These are phyloP conservation scores for Megaceryle maxima DNA, from an alignment of 2,113 vertebrate genomes.

Conservation along the genomic window DNA sequence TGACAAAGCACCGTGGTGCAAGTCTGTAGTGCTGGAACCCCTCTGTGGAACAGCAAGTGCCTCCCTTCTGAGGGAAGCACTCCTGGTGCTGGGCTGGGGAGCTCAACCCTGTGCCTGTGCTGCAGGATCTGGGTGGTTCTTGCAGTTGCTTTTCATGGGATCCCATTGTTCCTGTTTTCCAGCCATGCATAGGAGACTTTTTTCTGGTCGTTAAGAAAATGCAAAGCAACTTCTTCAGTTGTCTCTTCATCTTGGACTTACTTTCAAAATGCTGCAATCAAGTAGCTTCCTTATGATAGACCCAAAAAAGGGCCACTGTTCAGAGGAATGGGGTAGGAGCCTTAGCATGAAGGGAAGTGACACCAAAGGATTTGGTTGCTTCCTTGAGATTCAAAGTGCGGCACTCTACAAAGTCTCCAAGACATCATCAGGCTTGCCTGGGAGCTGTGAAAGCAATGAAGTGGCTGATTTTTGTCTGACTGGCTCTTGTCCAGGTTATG, in stretches of 20 bases:
- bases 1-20: background rate
- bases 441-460: background rate
- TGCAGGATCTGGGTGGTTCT: background rate
- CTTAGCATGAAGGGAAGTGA: background rate
- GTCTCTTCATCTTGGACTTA: background rate
- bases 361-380: background rate
- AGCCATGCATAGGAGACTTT: background rate
- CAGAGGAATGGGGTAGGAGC: background rate
- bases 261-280: background rate
- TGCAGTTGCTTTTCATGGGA: background rate
- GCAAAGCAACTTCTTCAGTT: slow-evolving; percentile 21
- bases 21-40: background rate
- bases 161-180: background rate
- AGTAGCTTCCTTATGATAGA: background rate
- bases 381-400: background rate
- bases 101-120: background rate
- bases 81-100: background rate
- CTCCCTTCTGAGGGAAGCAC: background rate
- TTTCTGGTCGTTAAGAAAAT: background rate
- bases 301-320: background rate
- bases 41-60: rapidly evolving
- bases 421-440: background rate
- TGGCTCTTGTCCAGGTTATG: background rate
- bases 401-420: background rate
- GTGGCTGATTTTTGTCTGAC: background rate